phyloP scores from a whole-genome alignment of 2,888 invertebrate species.

The Cenopis cana region DNA sequence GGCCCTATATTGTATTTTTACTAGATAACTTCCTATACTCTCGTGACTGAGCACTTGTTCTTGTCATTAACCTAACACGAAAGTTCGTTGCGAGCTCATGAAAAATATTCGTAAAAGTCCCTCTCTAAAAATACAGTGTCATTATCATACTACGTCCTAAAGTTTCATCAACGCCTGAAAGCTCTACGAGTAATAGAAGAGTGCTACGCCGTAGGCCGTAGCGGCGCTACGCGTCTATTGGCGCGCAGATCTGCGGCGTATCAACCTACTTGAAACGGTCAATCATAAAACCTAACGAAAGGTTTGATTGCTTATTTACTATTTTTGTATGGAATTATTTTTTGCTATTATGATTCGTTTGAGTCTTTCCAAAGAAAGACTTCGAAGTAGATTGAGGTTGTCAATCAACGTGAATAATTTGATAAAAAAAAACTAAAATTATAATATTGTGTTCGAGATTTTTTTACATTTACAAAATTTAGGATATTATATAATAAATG shows the following conservation, averaged over 20 bases:
- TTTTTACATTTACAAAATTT: too few relatives aligned
- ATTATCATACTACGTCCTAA: neutral
- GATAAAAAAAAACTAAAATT: too few relatives aligned
- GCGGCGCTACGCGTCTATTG: constrained; percentile 43
- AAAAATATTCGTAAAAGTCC: neutral
- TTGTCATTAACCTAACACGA: neutral
- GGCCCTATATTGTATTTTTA: neutral
- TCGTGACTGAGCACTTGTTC: neutral
- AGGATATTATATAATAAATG: too few relatives aligned
- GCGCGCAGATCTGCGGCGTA: neutral
- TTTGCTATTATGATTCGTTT: neutral
- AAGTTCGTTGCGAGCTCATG: neutral
- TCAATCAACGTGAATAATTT: neutral
- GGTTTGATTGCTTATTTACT: neutral
- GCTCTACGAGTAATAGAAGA: constrained; percentile 25
- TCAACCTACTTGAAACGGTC: neutral
- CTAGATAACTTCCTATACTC: too few relatives aligned
- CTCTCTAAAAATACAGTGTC: neutral
- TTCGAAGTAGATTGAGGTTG: neutral
- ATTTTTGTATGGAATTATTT: neutral
- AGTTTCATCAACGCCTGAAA: constrained; percentile 13
- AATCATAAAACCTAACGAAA: neutral
- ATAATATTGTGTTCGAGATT: too few relatives aligned
- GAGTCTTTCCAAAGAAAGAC: neutral
- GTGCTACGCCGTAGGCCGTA: constrained; percentile 45